phyloP scores from a whole-genome alignment of 2,888 invertebrate species.

The Bellardia pandia region DNA sequence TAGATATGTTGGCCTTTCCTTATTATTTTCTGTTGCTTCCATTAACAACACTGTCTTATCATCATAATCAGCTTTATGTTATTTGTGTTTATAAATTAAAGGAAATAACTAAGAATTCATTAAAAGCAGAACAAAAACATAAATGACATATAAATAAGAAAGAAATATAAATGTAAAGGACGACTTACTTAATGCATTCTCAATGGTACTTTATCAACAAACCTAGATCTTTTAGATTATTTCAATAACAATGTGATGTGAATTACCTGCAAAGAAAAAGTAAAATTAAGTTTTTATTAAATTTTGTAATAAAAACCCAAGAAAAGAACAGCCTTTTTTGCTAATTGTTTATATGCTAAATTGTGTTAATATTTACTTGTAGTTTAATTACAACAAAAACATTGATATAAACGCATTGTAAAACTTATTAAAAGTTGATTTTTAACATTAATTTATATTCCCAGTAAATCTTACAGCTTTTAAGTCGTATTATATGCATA shows the following conservation, averaged over 20 bases:
- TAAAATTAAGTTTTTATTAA: constrained; percentile 14
- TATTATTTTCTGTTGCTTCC: neutral
- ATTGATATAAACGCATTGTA: no score
- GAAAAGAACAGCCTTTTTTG: neutral
- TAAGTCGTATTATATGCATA: no score
- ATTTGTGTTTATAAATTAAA: constrained; percentile 33
- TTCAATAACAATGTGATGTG: neutral
- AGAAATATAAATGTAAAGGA: neutral
- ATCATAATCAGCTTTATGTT: neutral
- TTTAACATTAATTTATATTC: no score
- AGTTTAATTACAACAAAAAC: neutral
- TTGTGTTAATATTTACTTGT: no score
- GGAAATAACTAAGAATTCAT: constrained; percentile 6
- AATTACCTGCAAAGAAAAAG: constrained; percentile 50
- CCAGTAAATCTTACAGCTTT: no score
- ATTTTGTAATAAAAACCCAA: neutral
- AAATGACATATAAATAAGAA: neutral
- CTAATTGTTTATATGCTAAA: neutral
- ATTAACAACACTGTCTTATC: neutral
- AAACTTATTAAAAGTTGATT: no score
- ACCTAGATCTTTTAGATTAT: neutral
- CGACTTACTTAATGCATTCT: neutral
- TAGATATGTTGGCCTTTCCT: neutral
- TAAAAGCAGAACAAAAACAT: neutral
- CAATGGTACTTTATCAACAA: neutral